Conservation (phyloP, 2,888 invertebrate species). For the Clivina fossor region DNA sequence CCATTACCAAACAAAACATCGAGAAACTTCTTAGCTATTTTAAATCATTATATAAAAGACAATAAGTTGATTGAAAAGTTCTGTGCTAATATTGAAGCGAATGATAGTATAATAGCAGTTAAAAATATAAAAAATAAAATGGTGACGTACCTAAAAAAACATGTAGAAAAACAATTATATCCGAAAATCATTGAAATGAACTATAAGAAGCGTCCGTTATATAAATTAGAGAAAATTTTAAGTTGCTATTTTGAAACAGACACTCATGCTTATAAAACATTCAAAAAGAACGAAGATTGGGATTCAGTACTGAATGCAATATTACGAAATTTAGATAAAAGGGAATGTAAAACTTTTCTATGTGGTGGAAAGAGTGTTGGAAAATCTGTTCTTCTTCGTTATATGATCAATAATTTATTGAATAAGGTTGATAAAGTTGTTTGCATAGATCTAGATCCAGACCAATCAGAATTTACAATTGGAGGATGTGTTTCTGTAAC, state of each 20-base stretch:
- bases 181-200: too few species aligned
- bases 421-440: conserved; percentile 58
- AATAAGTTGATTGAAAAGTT: conserved; percentile 52
- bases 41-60: conserved; percentile 46
- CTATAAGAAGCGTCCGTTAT: too few species aligned
- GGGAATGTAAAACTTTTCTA: conserved; percentile 55
- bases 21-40: conserved; percentile 48
- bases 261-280: conserved; percentile 7
- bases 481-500: conserved; percentile 78
- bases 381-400: conserved; percentile 81
- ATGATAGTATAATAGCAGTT: conserved; percentile 53
- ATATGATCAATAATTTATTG: conserved; percentile 70
- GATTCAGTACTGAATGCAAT: neutral
- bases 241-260: conserved; percentile 23
- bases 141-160: conserved; percentile 46
- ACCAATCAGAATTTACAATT: conserved; percentile 87
- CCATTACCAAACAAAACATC: too few species aligned
- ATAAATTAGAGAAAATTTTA: conserved; percentile 14
- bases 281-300: conserved; percentile 8
- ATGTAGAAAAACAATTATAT: conserved; percentile 47
- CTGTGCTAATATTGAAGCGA: conserved; percentile 46
- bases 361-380: conserved; percentile 85
- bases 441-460: conserved; percentile 87
- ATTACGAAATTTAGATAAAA: conserved; percentile 36
- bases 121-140: conserved; percentile 45